Evolutionary conservation across 2,888 invertebrate species (phyloP).

Genomic region (Cyclophora albipunctata): DNA sequence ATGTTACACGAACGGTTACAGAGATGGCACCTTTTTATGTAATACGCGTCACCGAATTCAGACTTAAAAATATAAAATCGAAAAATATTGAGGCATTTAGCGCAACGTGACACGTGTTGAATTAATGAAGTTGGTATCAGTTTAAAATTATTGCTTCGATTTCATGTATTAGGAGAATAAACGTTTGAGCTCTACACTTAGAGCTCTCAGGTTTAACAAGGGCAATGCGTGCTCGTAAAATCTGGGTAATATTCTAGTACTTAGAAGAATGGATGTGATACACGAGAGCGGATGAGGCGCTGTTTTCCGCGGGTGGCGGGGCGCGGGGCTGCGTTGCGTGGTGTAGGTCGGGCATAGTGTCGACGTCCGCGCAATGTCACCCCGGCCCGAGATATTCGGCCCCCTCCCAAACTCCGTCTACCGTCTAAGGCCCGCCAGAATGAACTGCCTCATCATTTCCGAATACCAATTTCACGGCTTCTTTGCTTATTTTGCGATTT

Average conservation of each 20-base stretch:
- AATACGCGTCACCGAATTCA: too few relatives aligned
- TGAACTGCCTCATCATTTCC: conserved; percentile 50
- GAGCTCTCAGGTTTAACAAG: not conserved
- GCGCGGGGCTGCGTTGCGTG: conserved; percentile 38
- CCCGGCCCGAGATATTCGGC: conserved; percentile 56
- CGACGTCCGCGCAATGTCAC: conserved; percentile 70
- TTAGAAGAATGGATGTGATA: not conserved
- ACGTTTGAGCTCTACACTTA: too few relatives aligned
- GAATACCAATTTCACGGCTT: conserved; percentile 33
- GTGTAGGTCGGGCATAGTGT: conserved; percentile 68
- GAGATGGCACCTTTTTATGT: too few relatives aligned
- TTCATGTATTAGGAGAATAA: conserved; percentile 1
- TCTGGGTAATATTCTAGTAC: too few relatives aligned
- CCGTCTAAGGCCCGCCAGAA: conserved; percentile 19
- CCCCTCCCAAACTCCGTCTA: conserved; percentile 24
- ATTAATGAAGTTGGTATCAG: conserved; percentile 23
- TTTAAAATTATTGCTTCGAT: conserved; percentile 2
- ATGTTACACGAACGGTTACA: too few relatives aligned
- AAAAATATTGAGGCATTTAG: conserved; percentile 33
- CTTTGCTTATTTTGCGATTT: conserved; percentile 9
- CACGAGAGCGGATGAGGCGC: conserved; percentile 40
- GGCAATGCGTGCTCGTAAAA: not conserved
- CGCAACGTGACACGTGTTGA: conserved; percentile 34
- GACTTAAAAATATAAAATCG: too few relatives aligned
- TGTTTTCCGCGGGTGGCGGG: conserved; percentile 38